Evolutionary conservation across 2,888 invertebrate genomes (phyloP), one percentile per base, ranked within the genome.

Genomic region (Arenicola marina): DNA sequence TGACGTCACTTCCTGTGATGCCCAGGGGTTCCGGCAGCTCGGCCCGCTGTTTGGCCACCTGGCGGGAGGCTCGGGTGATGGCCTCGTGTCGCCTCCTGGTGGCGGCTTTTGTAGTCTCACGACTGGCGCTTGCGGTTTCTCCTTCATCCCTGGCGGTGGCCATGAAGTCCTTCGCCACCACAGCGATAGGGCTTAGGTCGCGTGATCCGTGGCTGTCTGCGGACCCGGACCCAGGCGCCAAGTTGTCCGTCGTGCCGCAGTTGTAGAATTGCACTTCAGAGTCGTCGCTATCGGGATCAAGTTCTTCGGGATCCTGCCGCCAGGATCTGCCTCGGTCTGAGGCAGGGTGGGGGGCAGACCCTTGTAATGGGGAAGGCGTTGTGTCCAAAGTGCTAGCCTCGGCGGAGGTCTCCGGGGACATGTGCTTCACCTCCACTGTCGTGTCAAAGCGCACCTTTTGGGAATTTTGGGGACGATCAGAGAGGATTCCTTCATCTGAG

Each of bases 391-490:
- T 31, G 2, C 31, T 34, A 32, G 33, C 15, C 15, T 24, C n/a
- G 1, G 28, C 48, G 7, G 46, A 4, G 3, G 43, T 34, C 7
- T 48, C 51, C n/a, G 58, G 58, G 2, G 58, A 58, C 21, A 58
- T 29, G 7, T 48, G 58, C 51, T 58, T 58, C 24, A 58, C 48
- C 7, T 43, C 45, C 18, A 58, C 58, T n/a, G 45, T 3, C 48
- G 33, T 43, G 21, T 58, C 58, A 48, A 58, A 58, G 24, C 48
- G 31, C 32, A 58, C 58, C 43, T 38, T 38, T n/a, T n/a, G n/a
- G n/a, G n/a, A n/a, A n/a, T n/a, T n/a, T n/a, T n/a, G n/a, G n/a
- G n/a, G n/a, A n/a, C n/a, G n/a, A n/a, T n/a, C n/a, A n/a, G n/a
- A n/a, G n/a, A n/a, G n/a, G n/a, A n/a, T n/a, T n/a, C n/a, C n/a